Evolutionary conservation across 2,797 vertebrate genomes (phyloP).

Genomic region (Chloroceryle inda): DNA sequence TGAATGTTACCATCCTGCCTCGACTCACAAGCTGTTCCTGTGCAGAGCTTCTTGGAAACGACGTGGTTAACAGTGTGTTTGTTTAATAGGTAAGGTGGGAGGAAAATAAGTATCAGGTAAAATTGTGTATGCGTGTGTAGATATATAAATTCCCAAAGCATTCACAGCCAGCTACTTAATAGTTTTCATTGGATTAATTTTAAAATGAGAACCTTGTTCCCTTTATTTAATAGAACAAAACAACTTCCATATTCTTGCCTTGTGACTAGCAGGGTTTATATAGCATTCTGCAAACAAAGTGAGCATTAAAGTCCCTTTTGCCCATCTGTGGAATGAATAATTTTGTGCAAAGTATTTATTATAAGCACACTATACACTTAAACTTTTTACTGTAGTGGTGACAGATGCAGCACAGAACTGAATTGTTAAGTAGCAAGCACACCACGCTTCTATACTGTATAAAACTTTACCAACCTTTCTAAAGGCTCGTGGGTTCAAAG

Average conservation of each 20-base stretch:
- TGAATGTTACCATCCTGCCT: not conserved
- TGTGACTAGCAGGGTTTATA: slow-evolving; percentile 67
- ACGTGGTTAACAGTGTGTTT: slow-evolving; percentile 70
- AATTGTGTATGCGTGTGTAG: slow-evolving; percentile 13
- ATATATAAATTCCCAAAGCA: slow-evolving; percentile 71
- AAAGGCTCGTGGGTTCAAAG: slow-evolving; percentile 70
- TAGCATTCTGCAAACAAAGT: slow-evolving; percentile 74
- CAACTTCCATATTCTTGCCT: slow-evolving; percentile 78
- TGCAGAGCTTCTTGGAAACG: slow-evolving; percentile 36
- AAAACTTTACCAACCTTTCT: slow-evolving; percentile 73
- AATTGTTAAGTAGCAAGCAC: slow-evolving; percentile 75
- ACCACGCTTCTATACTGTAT: slow-evolving; percentile 56
- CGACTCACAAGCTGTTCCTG: not conserved
- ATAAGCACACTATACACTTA: slow-evolving; percentile 76
- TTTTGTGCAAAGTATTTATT: slow-evolving; percentile 82
- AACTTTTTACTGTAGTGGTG: slow-evolving; percentile 80
- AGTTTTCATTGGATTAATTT: slow-evolving; percentile 83
- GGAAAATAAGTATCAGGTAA: slow-evolving; percentile 72
- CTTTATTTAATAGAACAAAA: slow-evolving; percentile 82
- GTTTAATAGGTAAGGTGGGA: slow-evolving; percentile 42
- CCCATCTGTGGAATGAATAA: slow-evolving; percentile 78
- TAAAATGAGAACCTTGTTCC: slow-evolving; percentile 80
- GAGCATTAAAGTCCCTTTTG: slow-evolving; percentile 77
- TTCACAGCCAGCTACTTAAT: slow-evolving; percentile 79
- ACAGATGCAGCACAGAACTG: slow-evolving; percentile 81